Conservation (phyloP, 1,140 invertebrate species). For the Temnothorax longispinosus region DNA sequence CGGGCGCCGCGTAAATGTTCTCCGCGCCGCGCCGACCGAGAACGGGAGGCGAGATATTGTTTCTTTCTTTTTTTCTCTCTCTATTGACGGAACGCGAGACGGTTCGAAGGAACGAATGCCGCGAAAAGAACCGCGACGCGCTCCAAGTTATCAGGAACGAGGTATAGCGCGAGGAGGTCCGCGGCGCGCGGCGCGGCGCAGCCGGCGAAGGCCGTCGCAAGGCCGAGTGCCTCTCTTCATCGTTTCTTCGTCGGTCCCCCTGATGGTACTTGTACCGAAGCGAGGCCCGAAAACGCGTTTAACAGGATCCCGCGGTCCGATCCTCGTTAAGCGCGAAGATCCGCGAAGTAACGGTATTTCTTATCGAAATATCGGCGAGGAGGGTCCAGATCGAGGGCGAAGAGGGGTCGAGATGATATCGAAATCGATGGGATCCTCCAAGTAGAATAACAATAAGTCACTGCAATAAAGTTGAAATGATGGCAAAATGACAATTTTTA, state of each 20-base stretch:
- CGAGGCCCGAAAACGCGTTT: too few species aligned
- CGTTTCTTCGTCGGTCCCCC: conserved; percentile 23
- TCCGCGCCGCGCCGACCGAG: not conserved
- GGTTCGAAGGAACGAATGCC: too few species aligned
- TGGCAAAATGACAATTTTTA: too few species aligned
- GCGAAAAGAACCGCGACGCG: not conserved
- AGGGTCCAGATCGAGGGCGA: not conserved
- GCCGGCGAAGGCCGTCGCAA: conserved; percentile 58
- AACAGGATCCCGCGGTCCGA: not conserved
- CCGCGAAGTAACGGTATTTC: not conserved
- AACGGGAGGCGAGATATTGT: not conserved
- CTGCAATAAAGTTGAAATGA: too few species aligned
- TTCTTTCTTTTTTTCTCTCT: conserved; percentile 12
- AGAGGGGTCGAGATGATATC: too few species aligned
- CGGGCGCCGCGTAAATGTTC: conserved; percentile 4
- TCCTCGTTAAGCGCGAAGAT: not conserved
- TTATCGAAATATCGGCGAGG: not conserved
- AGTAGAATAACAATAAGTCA: too few species aligned
- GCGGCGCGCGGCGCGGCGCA: not conserved
- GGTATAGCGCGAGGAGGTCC: conserved; percentile 11
- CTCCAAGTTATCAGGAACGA: conserved; percentile 32
- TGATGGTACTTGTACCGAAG: not conserved
- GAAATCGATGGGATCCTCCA: too few species aligned
- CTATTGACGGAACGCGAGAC: not conserved
- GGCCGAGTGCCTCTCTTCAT: conserved; percentile 46